Evolutionary conservation across 2,797 vertebrate species (phyloP).

Genomic region (Nothura maculosa): DNA sequence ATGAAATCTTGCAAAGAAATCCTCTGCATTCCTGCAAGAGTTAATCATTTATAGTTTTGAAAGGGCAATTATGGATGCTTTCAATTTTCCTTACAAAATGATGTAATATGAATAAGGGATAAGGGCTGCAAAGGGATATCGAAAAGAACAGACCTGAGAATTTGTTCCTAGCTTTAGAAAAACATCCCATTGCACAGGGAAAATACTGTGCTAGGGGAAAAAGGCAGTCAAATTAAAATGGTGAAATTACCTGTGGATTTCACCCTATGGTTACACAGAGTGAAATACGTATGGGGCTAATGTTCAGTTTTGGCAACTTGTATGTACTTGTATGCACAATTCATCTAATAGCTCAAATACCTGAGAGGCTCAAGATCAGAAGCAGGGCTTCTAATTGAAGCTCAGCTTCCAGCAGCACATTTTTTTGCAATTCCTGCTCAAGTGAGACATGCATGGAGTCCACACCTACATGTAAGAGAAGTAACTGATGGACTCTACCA

Average conservation of each 20-base stretch:
- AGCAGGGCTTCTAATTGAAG: background rate
- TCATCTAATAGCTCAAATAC: background rate
- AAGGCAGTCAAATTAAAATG: background rate
- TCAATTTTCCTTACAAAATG: background rate
- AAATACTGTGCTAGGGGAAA: background rate
- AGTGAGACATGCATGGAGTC: background rate
- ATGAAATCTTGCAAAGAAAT: background rate
- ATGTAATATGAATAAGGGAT: background rate
- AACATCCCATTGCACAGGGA: rapidly evolving
- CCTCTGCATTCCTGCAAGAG: background rate
- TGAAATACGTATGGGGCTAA: background rate
- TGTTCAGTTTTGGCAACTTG: background rate
- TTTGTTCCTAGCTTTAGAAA: background rate
- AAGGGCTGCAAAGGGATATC: background rate
- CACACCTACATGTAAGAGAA: background rate
- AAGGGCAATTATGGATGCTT: background rate
- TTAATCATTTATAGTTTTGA: background rate
- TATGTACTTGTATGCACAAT: background rate
- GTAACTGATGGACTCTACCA: too few relatives aligned
- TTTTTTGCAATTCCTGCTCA: background rate
- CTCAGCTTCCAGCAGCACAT: background rate
- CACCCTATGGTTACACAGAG: background rate
- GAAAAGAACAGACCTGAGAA: background rate
- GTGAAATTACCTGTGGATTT: background rate
- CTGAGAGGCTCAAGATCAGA: background rate